These are phyloP conservation scores for Drosophila atripex DNA, from an alignment of 2,888 invertebrate species.

Conservation along the genomic window DNA sequence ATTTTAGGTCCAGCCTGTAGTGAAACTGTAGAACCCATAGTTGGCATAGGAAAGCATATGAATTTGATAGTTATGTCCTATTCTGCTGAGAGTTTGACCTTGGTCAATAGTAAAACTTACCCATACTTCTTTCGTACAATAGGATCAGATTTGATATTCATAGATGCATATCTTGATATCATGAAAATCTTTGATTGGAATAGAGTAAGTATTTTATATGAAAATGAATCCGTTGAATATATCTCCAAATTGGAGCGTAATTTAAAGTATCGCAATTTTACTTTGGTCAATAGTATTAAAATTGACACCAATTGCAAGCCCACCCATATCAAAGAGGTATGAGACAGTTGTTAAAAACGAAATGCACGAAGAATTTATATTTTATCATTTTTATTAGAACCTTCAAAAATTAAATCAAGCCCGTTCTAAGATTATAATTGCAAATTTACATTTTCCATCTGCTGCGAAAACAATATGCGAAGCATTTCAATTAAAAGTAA, in stretches of 20 bases:
- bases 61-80: conserved; percentile 90
- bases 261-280: conserved; percentile 87
- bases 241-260: conserved; percentile 88
- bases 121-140: conserved; percentile 92
- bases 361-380: not conserved
- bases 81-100: conserved; percentile 90
- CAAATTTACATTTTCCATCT: conserved; percentile 90
- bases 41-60: conserved; percentile 90
- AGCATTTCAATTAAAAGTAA: conserved; percentile 84
- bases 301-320: conserved; percentile 85
- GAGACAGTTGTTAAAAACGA: not conserved
- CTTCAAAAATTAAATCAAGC: conserved; percentile 87
- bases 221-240: conserved; percentile 92
- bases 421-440: conserved; percentile 90
- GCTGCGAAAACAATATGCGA: conserved; percentile 92
- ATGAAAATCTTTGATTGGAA: conserved; percentile 88
- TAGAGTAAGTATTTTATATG: conserved; percentile 90
- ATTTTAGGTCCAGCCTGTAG: conserved; percentile 92
- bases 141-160: conserved; percentile 86
- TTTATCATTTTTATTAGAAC: conserved; percentile 84
- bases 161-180: conserved; percentile 86
- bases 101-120: conserved; percentile 88
- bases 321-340: conserved; percentile 47
- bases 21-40: conserved; percentile 91
- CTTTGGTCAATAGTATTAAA: conserved; percentile 88